Base-by-base conservation (phyloP, 2,797 vertebrate species). In the Pampus argenteus region DNA sequence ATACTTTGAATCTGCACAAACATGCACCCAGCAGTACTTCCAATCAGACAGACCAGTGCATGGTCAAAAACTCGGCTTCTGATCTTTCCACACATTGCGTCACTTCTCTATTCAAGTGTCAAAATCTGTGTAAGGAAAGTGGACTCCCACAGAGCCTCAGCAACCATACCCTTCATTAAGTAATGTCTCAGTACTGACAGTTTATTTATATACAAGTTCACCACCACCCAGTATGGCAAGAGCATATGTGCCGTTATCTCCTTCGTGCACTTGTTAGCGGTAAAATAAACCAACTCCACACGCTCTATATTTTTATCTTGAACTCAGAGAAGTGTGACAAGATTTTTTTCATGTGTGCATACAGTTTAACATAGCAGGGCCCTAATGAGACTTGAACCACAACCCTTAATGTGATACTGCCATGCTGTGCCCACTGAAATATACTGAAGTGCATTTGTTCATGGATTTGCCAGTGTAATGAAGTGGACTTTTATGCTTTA, bases 1-100 rank as follows among this genome's bases (percentile, higher is more conserved):
- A 31, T 69, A 28, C 34, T 34, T 63, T 60, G 26, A 20, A 42
- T 23, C 4, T 13, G 14, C 15, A 28, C 34, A 54, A 29, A 68
- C 25, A 58, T 47, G 38, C 23, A 44, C 11, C 9, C 31, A 1
- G 60, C 20, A 8, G 57, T 9, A 22, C 63, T 54, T 61, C 57
- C 65, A 55, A 60, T 71, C 58, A 69, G 71, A 49, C 48, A 13
- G 23, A 36, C 63, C 51, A 22, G 36, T 2, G 45, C 74, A 22
- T 73, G 64, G 54, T 28, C 75, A 36, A 51, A 76, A 67, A 59
- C 56, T 20, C 15, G 1, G 23, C 69, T 61, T 86, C 65, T 89
- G 76, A 83, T 86, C 82, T 92, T 88, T 86, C 87, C 74, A 7
- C 71, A 9, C 18, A 0, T 89, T 78, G 88, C 88, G 64, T 89